These are phyloP conservation scores for Pogonophryne albipinna DNA, from an alignment of 2,797 vertebrate species.

Conservation along the genomic window DNA sequence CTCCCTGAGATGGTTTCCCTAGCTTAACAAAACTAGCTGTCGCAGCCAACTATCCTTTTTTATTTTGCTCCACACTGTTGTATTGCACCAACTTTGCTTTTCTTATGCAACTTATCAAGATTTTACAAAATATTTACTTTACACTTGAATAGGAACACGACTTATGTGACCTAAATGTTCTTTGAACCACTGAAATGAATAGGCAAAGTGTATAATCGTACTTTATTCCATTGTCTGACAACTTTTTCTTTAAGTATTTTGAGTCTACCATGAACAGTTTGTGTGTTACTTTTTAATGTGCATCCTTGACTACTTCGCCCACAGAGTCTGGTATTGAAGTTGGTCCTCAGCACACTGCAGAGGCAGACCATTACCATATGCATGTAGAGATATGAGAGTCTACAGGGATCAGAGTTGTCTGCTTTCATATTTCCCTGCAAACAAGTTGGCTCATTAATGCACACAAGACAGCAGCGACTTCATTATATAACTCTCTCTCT, in stretches of 20 bases:
- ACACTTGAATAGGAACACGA: too few species aligned
- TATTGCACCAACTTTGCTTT: too few species aligned
- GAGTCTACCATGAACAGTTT: background rate
- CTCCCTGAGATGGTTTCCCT: too few species aligned
- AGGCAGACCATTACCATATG: conserved; percentile 4
- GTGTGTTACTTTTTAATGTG: background rate
- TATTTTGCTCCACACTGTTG: too few species aligned
- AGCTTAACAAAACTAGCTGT: too few species aligned
- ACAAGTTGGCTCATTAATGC: conserved; percentile 55
- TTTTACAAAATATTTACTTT: too few species aligned
- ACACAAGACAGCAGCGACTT: conserved; percentile 31
- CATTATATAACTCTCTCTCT: conserved; percentile 45
- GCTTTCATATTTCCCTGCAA: conserved; percentile 37
- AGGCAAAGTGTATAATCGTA: background rate
- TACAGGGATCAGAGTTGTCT: conserved; percentile 18
- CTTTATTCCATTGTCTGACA: background rate
- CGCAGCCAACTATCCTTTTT: too few species aligned
- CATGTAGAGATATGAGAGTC: conserved; percentile 19
- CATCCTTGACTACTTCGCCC: background rate
- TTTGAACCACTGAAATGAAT: too few species aligned
- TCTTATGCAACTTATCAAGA: too few species aligned
- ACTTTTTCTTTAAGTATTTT: background rate
- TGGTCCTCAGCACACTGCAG: conserved; percentile 3
- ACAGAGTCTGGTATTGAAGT: background rate
- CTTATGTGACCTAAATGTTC: too few species aligned